phyloP scores from a whole-genome alignment of 2,797 vertebrate genomes.

The Etheostoma perlongum region DNA sequence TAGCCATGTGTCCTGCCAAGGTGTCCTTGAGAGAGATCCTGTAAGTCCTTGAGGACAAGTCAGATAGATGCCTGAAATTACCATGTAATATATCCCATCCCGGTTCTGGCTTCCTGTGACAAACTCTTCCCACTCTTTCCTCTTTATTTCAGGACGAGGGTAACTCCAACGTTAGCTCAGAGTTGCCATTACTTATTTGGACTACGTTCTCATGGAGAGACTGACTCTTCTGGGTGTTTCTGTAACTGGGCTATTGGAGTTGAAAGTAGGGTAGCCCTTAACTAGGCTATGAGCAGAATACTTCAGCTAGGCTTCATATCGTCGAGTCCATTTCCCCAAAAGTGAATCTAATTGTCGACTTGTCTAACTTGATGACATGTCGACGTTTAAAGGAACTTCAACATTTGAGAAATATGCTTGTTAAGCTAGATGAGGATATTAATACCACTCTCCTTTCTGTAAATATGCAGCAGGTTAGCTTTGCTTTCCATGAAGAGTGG shows the following conservation, averaged over 20 bases:
- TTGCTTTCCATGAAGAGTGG: neutral
- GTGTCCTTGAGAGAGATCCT: constrained; percentile 60
- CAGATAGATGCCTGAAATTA: constrained; percentile 67
- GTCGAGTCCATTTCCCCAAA: constrained; percentile 44
- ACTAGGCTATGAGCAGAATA: constrained; percentile 69
- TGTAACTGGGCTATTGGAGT: constrained; percentile 80
- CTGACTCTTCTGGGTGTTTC: constrained; percentile 73
- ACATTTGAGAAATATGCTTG: neutral
- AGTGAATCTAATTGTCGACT: constrained; percentile 13
- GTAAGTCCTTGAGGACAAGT: constrained; percentile 57
- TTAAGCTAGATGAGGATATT: neutral
- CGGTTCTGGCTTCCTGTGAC: constrained; percentile 54
- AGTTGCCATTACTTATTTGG: constrained; percentile 75
- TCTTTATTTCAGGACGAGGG: constrained; percentile 58
- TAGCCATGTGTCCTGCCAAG: constrained; percentile 46
- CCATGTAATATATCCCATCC: constrained; percentile 58
- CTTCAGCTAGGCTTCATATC: constrained; percentile 49
- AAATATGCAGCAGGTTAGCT: neutral
- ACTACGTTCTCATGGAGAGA: constrained; percentile 62
- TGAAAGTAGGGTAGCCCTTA: constrained; percentile 79
- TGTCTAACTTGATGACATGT: neutral
- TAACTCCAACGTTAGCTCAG: constrained; percentile 59
- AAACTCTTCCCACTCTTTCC: constrained; percentile 46
- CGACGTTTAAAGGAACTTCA: neutral
- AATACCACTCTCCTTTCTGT: neutral